Percentiles rank a stretch among this genome's conserved stretches.
These are phyloP conservation scores for Mus spretus DNA, from an alignment of 2,797 vertebrate genomes.

Conservation along the genomic window DNA sequence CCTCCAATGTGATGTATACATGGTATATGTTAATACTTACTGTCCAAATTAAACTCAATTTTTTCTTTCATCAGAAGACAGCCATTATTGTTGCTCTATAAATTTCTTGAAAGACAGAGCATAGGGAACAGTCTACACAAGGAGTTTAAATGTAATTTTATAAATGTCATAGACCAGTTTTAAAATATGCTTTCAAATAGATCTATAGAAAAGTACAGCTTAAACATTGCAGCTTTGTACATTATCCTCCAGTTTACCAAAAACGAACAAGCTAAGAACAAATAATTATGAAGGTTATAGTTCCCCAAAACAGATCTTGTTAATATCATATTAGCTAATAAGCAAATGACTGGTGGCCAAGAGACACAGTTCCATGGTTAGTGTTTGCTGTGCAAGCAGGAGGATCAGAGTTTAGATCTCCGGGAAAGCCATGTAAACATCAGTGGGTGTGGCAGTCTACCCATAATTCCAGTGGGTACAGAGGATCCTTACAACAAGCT, in stretches of 20 bases:
- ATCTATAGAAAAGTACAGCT: conserved; percentile 36
- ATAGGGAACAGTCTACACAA: conserved; percentile 21
- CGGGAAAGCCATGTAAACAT: background rate
- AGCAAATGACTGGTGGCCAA: background rate
- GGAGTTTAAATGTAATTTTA: conserved; percentile 49
- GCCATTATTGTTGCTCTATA: conserved; percentile 3
- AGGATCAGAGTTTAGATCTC: background rate
- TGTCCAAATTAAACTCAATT: conserved; percentile 60
- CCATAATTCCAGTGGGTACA: background rate
- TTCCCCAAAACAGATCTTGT: conserved; percentile 41
- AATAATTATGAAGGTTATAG: conserved; percentile 1
- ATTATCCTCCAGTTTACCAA: background rate
- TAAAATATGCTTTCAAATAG: background rate
- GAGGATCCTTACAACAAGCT: background rate
- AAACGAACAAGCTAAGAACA: background rate
- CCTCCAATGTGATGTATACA: background rate
- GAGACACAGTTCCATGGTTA: background rate
- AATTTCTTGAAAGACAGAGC: conserved; percentile 35
- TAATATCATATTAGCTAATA: background rate
- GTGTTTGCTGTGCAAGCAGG: background rate
- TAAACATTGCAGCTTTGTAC: background rate
- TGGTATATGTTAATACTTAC: background rate
- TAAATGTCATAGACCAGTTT: background rate
- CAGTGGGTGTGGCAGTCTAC: too few relatives aligned
- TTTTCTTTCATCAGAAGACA: conserved; percentile 43